Evolutionary conservation across 2,113 vertebrate species (phyloP).

Genomic region (Manacus vitellinus): DNA sequence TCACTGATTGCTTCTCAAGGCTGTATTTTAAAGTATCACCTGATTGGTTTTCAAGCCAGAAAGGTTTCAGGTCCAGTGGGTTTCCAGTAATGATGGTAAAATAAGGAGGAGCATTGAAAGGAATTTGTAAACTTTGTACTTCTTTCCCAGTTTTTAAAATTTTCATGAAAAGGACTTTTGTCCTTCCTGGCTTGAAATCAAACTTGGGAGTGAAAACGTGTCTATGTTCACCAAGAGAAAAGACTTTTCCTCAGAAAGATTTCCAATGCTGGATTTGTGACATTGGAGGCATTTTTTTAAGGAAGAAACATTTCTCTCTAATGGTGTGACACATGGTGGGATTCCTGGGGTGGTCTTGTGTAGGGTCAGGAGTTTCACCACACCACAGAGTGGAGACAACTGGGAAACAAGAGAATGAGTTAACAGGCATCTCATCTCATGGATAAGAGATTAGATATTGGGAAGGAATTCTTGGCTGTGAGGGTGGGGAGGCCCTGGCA

Average conservation of each 20-base stretch:
- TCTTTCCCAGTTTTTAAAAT: conserved; percentile 12
- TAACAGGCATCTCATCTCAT: background rate
- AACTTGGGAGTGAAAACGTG: background rate
- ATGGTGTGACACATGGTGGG: background rate
- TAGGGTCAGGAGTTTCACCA: background rate
- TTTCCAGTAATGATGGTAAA: conserved; percentile 36
- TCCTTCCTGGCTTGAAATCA: conserved; percentile 20
- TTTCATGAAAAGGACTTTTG: conserved; percentile 39
- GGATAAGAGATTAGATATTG: too few relatives aligned
- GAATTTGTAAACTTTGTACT: conserved; percentile 29
- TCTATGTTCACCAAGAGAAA: conserved; percentile 5
- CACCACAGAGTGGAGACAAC: rapidly evolving
- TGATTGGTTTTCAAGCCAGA: conserved; percentile 34
- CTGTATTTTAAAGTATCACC: conserved; percentile 25
- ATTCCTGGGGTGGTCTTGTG: background rate
- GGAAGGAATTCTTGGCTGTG: background rate
- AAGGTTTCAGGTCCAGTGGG: conserved; percentile 14
- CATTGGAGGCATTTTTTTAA: background rate
- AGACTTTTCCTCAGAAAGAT: background rate
- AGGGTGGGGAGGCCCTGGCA: background rate
- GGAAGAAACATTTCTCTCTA: background rate
- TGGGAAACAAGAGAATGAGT: background rate
- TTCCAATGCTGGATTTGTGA: background rate
- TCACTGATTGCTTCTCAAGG: conserved; percentile 30
- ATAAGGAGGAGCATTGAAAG: conserved; percentile 9